Percentiles rank a stretch among this genome's conserved stretches.
These are phyloP conservation scores for Aulostomus chinensis DNA, from an alignment of 2,797 vertebrate genomes.

Conservation along the genomic window DNA sequence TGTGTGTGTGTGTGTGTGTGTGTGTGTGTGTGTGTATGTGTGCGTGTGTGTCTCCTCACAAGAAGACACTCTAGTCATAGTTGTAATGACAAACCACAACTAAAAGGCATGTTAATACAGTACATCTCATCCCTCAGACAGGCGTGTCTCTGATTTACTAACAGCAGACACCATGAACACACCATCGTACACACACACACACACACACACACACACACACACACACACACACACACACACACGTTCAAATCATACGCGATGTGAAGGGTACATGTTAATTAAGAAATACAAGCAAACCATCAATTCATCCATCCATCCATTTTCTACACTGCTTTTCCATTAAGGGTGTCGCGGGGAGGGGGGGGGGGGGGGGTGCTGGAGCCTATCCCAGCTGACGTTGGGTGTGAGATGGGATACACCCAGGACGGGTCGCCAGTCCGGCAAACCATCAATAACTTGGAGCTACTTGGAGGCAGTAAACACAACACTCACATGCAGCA, in stretches of 20 bases:
- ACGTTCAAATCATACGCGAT: too few relatives aligned
- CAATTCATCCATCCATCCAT: too few relatives aligned
- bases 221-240: too few relatives aligned
- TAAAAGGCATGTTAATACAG: conserved; percentile 7
- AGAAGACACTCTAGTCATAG: neutral
- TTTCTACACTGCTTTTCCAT: too few relatives aligned
- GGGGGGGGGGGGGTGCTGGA: too few relatives aligned
- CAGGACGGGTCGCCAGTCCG: too few relatives aligned
- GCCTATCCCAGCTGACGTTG: too few relatives aligned
- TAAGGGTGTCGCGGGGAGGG: too few relatives aligned
- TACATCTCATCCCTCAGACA: conserved; percentile 19
- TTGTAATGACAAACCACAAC: conserved; percentile 1
- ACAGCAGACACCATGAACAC: neutral
- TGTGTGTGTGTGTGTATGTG: conserved; percentile 2
- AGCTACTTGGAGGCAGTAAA: too few relatives aligned
- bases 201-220: neutral
- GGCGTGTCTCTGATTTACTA: neutral
- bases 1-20: conserved; percentile 1
- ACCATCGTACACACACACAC: neutral
- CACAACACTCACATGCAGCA: too few relatives aligned
- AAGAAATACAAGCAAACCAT: neutral
- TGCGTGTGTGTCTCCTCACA: too few relatives aligned
- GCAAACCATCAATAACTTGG: neutral
- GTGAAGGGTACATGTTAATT: neutral
- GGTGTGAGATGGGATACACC: too few relatives aligned